Conservation (phyloP, 2,797 vertebrate genomes). For the Micropoecilia bifurca region DNA sequence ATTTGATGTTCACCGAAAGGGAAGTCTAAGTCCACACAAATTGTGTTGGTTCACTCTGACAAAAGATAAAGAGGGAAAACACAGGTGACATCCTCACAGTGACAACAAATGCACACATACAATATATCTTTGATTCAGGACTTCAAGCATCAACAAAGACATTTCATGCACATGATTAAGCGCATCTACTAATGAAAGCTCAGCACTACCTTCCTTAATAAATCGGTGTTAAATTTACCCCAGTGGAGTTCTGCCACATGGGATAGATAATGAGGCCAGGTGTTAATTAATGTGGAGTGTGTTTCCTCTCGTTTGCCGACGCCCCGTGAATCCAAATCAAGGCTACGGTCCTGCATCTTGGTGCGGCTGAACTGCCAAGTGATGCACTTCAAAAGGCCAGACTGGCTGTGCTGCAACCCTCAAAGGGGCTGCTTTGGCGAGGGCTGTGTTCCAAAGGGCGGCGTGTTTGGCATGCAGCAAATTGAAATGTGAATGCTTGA, state of each 20-base stretch:
- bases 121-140: constrained; percentile 21
- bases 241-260: constrained; percentile 70
- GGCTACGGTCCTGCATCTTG: constrained; percentile 43
- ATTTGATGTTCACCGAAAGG: constrained; percentile 67
- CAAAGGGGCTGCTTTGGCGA: constrained; percentile 69
- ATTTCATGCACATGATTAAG: constrained; percentile 18
- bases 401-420: constrained; percentile 65
- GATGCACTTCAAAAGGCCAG: constrained; percentile 74
- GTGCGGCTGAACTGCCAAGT: constrained; percentile 67
- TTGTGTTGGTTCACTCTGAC: constrained; percentile 5
- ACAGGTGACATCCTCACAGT: not conserved
- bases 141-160: constrained; percentile 17
- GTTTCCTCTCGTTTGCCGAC: constrained; percentile 62
- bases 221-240: constrained; percentile 73
- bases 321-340: constrained; percentile 73
- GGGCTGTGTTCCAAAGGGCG: constrained; percentile 64
- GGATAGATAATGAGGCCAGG: constrained; percentile 81
- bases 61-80: constrained; percentile 3
- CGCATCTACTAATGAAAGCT: constrained; percentile 26
- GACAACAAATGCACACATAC: constrained; percentile 2
- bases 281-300: constrained; percentile 79
- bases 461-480: constrained; percentile 61
- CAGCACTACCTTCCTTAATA: constrained; percentile 46
- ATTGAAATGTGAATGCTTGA: constrained; percentile 52
- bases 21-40: constrained; percentile 44